These are phyloP conservation scores for Triplophysa tibetana DNA, from an alignment of 2,113 vertebrate species.

Conservation along the genomic window DNA sequence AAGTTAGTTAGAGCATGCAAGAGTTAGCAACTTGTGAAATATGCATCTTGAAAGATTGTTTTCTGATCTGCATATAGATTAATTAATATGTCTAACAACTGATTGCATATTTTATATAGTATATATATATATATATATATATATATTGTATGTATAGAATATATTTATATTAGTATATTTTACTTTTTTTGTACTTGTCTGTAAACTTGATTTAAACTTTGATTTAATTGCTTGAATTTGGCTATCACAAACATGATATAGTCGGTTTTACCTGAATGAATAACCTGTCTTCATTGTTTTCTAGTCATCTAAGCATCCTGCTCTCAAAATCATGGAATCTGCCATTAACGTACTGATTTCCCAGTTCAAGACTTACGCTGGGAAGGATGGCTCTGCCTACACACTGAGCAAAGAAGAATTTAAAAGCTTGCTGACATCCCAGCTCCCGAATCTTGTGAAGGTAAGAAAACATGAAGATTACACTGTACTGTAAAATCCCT, in stretches of 20 bases:
- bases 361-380: constrained; percentile 72
- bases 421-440: constrained; percentile 64
- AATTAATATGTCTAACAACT: no score
- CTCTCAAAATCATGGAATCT: constrained; percentile 65
- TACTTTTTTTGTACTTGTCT: no score
- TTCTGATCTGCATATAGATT: no score
- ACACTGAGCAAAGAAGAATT: constrained; percentile 77
- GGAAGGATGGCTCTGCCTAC: constrained; percentile 66
- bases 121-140: no score
- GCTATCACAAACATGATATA: not conserved
- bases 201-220: no score
- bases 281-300: not conserved
- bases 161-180: no score
- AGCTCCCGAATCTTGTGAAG: constrained; percentile 72
- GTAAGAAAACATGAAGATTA: constrained; percentile 37
- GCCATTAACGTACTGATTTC: constrained; percentile 69
- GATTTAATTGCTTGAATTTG: not conserved
- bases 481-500: not conserved
- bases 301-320: not conserved
- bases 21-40: no score
- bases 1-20: no score
- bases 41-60: no score
- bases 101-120: no score
- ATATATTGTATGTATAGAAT: no score
- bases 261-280: not conserved